Conservation (phyloP, 2,888 invertebrate species). For the Polydrusus cervinus region DNA sequence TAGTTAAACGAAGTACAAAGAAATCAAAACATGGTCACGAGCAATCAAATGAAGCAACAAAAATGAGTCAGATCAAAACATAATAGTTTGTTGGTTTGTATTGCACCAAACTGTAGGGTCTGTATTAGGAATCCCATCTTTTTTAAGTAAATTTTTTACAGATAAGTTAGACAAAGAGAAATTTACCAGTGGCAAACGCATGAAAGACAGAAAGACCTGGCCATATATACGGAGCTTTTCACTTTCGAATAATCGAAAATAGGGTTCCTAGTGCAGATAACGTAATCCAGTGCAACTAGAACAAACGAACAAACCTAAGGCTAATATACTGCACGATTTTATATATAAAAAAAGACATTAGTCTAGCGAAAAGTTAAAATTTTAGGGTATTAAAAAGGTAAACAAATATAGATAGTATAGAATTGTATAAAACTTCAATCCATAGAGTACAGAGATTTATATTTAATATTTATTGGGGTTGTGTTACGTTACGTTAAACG, state of each 20-base stretch:
- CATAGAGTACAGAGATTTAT: constrained; percentile 70
- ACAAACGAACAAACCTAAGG: not conserved
- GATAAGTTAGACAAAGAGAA: too few species aligned
- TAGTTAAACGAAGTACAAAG: constrained; percentile 30
- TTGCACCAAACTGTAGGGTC: too few species aligned
- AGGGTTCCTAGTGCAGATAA: too few species aligned
- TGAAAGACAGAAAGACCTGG: too few species aligned
- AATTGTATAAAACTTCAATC: constrained; percentile 68
- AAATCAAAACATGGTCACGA: constrained; percentile 66
- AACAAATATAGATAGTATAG: constrained; percentile 61
- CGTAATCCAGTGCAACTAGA: too few species aligned
- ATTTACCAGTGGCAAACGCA: too few species aligned
- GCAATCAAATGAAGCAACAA: constrained; percentile 66
- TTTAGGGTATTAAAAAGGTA: constrained; percentile 58
- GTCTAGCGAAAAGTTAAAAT: constrained; percentile 51
- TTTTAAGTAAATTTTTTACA: too few species aligned
- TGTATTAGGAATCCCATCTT: too few species aligned
- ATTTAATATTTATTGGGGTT: constrained; percentile 71
- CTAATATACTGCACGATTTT: constrained; percentile 51
- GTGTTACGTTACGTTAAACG: constrained; percentile 67
- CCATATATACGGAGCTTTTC: too few species aligned
- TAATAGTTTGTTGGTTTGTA: too few species aligned
- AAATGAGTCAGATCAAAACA: constrained; percentile 64
- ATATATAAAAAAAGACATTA: constrained; percentile 54
- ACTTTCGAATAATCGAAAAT: too few species aligned